phyloP scores from a whole-genome alignment of 2,113 vertebrate species.

The Anoura caudifer region DNA sequence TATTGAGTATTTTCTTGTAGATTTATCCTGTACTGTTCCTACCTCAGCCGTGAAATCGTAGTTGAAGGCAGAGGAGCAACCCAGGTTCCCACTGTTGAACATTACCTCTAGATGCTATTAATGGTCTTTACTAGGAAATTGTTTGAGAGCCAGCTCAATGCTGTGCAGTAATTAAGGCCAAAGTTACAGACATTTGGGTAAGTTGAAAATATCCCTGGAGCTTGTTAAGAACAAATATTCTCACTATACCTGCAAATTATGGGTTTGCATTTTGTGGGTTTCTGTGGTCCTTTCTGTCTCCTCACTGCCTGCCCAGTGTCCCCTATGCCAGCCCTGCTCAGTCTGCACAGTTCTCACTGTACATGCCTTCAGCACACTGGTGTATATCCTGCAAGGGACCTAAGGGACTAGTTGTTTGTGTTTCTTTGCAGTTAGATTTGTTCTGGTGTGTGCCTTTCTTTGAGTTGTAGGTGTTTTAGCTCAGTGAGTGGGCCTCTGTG shows the following conservation, averaged over 20 bases:
- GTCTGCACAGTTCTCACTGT: no score
- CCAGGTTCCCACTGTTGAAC: background rate
- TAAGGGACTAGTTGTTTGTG: background rate
- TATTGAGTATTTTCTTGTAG: background rate
- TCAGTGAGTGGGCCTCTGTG: background rate
- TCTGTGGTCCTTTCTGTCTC: background rate
- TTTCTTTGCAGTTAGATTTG: background rate
- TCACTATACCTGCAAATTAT: no score
- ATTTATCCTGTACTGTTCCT: background rate
- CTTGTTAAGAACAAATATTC: background rate
- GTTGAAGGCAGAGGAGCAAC: background rate
- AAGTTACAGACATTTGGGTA: background rate
- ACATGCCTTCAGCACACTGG: fast-evolving
- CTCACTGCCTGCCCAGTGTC: fast-evolving
- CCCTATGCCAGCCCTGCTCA: background rate
- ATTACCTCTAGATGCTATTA: background rate
- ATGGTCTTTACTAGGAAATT: background rate
- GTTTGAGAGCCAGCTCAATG: background rate
- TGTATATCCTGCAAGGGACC: background rate
- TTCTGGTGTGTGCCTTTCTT: background rate
- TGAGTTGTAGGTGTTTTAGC: background rate
- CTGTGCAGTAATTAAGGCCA: background rate
- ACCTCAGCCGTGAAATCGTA: background rate
- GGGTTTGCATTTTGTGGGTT: background rate
- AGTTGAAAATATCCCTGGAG: background rate